Conservation (phyloP, 1,140 invertebrate genomes). For the Radopholus similis region DNA sequence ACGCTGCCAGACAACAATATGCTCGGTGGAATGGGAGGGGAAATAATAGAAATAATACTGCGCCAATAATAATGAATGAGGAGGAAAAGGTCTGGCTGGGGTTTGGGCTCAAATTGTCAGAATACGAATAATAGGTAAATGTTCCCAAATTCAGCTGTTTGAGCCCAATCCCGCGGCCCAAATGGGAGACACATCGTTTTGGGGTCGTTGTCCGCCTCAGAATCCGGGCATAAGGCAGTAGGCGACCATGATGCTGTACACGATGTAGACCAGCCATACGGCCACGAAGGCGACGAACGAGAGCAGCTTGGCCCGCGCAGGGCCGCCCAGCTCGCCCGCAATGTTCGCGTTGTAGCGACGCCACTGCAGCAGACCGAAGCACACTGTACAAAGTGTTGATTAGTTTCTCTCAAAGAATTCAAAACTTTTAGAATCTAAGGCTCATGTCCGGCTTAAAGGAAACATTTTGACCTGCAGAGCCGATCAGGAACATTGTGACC, state of each 20-base stretch:
- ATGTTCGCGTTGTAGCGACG: slow-evolving; percentile 63
- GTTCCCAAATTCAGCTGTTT: no score
- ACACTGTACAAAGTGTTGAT: slow-evolving; percentile 45
- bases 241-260: slow-evolving; percentile 38
- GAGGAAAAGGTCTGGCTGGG: no score
- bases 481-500: slow-evolving; percentile 66
- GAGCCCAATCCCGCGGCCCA: no score
- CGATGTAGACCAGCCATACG: slow-evolving; percentile 68
- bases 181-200: no score
- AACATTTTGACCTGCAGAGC: slow-evolving; percentile 56
- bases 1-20: no score
- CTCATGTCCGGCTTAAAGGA: background rate
- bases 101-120: no score
- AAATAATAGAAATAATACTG: no score
- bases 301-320: slow-evolving; percentile 70
- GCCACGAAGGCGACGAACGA: slow-evolving; percentile 76
- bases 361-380: slow-evolving; percentile 70
- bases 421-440: background rate
- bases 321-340: slow-evolving; percentile 93
- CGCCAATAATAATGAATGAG: no score
- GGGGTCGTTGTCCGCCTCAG: no score
- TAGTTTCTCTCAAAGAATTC: no score
- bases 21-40: no score
- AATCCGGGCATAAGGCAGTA: slow-evolving; percentile 38
- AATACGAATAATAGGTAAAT: no score